These are phyloP conservation scores for Xestobium rufovillosum DNA, from an alignment of 2,888 invertebrate species.

Conservation along the genomic window DNA sequence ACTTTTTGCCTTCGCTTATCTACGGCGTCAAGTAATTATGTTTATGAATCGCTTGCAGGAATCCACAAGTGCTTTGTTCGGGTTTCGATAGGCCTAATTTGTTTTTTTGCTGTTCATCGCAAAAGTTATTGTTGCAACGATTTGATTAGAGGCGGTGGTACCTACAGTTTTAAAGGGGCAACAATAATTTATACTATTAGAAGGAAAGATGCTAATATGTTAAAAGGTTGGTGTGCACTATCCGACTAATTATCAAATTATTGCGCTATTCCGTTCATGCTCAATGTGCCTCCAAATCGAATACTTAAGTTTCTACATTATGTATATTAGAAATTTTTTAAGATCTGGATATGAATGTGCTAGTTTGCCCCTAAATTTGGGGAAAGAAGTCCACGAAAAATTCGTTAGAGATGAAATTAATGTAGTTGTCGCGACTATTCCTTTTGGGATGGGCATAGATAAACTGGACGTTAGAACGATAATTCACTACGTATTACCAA, in stretches of 20 bases:
- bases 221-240: too few relatives aligned
- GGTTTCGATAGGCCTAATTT: slow-evolving; percentile 65
- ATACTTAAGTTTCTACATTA: too few relatives aligned
- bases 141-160: slow-evolving; percentile 27
- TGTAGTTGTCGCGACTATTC: slow-evolving; percentile 57
- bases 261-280: too few relatives aligned
- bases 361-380: too few relatives aligned
- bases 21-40: too few relatives aligned
- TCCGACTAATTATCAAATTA: too few relatives aligned
- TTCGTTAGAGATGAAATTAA: slow-evolving; percentile 56
- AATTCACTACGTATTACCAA: slow-evolving; percentile 72
- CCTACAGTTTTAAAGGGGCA: slow-evolving; percentile 46
- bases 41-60: too few relatives aligned
- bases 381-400: slow-evolving; percentile 52
- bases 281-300: too few relatives aligned
- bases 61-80: slow-evolving; percentile 50
- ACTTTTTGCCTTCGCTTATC: too few relatives aligned
- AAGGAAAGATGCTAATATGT: slow-evolving; percentile 52
- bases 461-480: slow-evolving; percentile 62
- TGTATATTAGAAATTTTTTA: too few relatives aligned
- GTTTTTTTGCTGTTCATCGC: slow-evolving; percentile 51
- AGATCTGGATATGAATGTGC: too few relatives aligned
- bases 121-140: too few relatives aligned
- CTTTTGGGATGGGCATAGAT: slow-evolving; percentile 68
- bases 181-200: slow-evolving; percentile 66